Conservation (phyloP, 2,113 vertebrate species). For the Tragelaphus imberbis region DNA sequence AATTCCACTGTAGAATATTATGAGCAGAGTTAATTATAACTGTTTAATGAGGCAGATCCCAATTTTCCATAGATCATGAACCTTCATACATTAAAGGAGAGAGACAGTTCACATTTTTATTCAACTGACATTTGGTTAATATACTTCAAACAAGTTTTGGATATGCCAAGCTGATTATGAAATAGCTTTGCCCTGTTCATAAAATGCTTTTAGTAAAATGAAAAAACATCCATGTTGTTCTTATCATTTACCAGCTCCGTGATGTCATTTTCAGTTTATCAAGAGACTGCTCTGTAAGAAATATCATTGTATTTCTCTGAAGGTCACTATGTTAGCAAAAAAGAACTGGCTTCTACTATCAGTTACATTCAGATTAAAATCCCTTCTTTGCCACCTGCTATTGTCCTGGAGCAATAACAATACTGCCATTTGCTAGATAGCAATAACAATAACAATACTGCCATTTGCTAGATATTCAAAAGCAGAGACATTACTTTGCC, state of each 20-base stretch:
- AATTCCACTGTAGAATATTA: constrained; percentile 14
- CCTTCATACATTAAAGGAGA: constrained; percentile 52
- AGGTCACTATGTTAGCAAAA: background rate
- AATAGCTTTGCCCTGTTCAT: constrained; percentile 50
- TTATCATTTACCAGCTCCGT: background rate
- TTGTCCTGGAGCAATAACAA: background rate
- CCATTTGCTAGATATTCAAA: background rate
- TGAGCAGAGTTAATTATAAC: constrained; percentile 56
- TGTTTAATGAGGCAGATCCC: constrained; percentile 52
- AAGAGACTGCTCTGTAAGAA: background rate
- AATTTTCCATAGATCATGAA: constrained; percentile 55
- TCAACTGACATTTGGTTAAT: constrained; percentile 56
- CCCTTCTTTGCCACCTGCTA: background rate
- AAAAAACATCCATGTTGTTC: background rate
- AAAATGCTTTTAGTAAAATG: constrained; percentile 54
- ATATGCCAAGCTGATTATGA: constrained; percentile 3
- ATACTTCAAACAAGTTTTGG: constrained; percentile 28
- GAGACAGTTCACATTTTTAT: constrained; percentile 48
- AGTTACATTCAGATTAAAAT: background rate
- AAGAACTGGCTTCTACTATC: background rate
- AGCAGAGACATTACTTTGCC: too few relatives aligned
- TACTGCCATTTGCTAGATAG: background rate
- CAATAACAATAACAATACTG: background rate
- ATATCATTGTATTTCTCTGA: background rate
- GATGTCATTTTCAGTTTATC: background rate